Evolutionary conservation across 2,888 invertebrate genomes (phyloP).

Genomic region (Drosophila mimetica): DNA sequence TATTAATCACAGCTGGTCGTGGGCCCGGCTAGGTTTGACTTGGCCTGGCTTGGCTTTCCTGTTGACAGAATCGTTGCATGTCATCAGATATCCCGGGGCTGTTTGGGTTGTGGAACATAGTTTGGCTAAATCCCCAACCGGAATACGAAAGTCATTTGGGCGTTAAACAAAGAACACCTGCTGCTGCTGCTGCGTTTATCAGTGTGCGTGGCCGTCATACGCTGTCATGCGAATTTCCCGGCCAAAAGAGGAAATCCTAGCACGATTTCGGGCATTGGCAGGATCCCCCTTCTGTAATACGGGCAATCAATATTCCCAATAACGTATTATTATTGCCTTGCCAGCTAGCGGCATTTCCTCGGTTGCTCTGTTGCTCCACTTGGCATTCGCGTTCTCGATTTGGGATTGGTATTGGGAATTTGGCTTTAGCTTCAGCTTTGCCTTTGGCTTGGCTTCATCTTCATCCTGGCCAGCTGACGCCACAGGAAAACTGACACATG

Average conservation of each 20-base stretch:
- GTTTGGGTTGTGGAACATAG: no score
- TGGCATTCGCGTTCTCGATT: conserved; percentile 17
- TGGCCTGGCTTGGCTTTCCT: conserved; percentile 27
- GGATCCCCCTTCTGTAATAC: conserved; percentile 36
- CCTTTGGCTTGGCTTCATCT: conserved; percentile 7
- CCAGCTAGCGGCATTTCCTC: conserved; percentile 24
- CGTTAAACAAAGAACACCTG: conserved; percentile 48
- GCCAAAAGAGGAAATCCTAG: conserved; percentile 29
- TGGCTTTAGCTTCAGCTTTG: conserved; percentile 32
- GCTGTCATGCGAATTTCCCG: conserved; percentile 40
- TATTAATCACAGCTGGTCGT: conserved; percentile 51
- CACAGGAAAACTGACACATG: conserved; percentile 47
- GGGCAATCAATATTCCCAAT: conserved; percentile 68
- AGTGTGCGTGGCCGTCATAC: conserved; percentile 37
- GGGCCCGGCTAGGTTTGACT: conserved; percentile 7
- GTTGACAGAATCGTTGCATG: conserved; percentile 51
- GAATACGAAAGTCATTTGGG: conserved; percentile 51
- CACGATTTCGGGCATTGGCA: conserved; percentile 11
- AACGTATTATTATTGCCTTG: conserved; percentile 65
- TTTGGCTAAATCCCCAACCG: not conserved
- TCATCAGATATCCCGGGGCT: conserved; percentile 32
- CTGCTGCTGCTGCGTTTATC: conserved; percentile 41
- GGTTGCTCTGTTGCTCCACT: conserved; percentile 4
- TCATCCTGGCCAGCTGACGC: conserved; percentile 38
- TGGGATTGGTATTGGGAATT: conserved; percentile 3